Conservation (phyloP, 64 coral and sea anemone species). For the Stichodactyla mertensii region DNA sequence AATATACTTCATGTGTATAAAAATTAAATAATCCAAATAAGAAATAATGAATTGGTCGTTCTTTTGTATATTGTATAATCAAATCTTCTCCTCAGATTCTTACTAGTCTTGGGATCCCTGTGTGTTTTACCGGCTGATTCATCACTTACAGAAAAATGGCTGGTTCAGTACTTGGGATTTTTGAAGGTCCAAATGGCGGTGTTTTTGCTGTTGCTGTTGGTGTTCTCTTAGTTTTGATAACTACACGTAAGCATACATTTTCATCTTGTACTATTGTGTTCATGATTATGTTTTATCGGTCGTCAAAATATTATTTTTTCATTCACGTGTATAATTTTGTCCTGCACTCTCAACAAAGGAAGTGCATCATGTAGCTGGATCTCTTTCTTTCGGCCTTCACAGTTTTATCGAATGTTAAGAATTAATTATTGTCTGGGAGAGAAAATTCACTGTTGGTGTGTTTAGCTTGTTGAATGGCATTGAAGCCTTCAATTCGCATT, state of each 20-base stretch:
- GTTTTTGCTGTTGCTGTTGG: conserved; percentile 53
- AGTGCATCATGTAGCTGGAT: no score
- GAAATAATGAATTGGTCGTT: background rate
- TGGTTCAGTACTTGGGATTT: conserved; percentile 33
- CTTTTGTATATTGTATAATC: no score
- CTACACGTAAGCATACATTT: conserved; percentile 42
- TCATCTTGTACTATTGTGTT: background rate
- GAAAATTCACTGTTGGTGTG: no score
- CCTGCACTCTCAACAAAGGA: no score
- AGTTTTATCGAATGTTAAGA: no score
- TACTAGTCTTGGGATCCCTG: conserved; percentile 10
- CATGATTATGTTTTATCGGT: background rate
- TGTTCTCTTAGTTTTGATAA: conserved; percentile 60
- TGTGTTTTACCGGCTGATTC: conserved; percentile 27
- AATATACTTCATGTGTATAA: background rate
- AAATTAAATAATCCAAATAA: background rate
- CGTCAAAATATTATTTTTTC: background rate
- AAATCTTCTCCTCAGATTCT: background rate
- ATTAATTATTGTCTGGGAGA: background rate
- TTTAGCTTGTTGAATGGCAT: no score
- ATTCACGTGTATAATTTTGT: background rate
- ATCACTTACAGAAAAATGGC: conserved; percentile 59
- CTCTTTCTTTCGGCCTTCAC: no score
- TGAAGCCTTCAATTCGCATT: no score
- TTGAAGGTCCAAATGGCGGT: conserved; percentile 78